Base-by-base conservation (phyloP, 2,888 invertebrate species). In the Dione juno region DNA sequence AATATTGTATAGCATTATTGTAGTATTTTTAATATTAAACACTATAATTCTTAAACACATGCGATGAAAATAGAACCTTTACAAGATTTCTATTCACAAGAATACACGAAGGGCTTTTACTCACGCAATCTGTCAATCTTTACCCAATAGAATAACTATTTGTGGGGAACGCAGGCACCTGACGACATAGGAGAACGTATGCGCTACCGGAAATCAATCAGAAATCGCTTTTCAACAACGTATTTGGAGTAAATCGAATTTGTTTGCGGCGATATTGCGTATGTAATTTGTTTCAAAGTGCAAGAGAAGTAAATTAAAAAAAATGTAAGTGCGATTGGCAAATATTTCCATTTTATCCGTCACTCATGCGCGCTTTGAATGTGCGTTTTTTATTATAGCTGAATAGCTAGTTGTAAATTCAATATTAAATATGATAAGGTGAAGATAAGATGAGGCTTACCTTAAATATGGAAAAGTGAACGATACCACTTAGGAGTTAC, bases 161-260 rank as follows among this genome's bases (percentile, higher is more conserved):
- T 73, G 72, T 71, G 72, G 68, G 71, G 69, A 75, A 74, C 70
- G 70, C 50, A 61, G 71, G 73, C 71, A 76, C 70, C 74, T 74
- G 77, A 70, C 70, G 69, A 73, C 71, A 61, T 53, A 57, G 68
- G 74, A 67, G 65, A 74, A 73, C 71, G 72, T 76, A 74, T 76
- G 72, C 73, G 74, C 73, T 69, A 43, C 71, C 74, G 78, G 78
- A 78, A 79, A 79, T 79, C 77, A 77, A 79, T 78, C 76, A 74
- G 70, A 76, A 78, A 79, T 76, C 76, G 75, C 63, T 70, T 77
- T 77, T 70, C 74, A 63, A 71, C 67, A 74, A 71, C 76, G 70
- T 76, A 74, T 77, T 77, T 73, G 75, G 70, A 72, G 68, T 70
- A 77, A 77, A 76, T 73, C 73, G 76, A 77, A 76, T 79, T 77